These are phyloP conservation scores for Macrosteles quadrilineatus DNA, from an alignment of 1,140 invertebrate genomes.

Conservation along the genomic window DNA sequence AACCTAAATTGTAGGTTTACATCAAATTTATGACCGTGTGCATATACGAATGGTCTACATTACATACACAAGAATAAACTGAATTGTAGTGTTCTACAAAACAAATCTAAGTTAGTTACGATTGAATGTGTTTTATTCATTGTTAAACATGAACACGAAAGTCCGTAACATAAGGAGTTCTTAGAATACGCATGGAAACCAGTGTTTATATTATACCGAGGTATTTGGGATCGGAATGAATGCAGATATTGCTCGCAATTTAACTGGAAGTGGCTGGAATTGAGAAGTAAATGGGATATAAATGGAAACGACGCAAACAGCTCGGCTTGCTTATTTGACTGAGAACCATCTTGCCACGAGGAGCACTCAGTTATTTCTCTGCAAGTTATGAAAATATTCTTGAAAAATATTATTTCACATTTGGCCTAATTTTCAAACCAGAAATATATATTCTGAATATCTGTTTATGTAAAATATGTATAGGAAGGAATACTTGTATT, in stretches of 20 bases:
- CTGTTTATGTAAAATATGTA: not conserved
- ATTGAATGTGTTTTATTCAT: no score
- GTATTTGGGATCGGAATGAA: not conserved
- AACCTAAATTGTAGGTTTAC: no score
- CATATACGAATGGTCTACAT: no score
- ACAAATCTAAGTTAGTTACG: no score
- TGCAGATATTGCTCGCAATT: not conserved
- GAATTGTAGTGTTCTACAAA: no score
- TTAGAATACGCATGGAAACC: no score
- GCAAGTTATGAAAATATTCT: not conserved
- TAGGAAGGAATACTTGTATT: not conserved
- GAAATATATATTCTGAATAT: not conserved
- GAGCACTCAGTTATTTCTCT: not conserved
- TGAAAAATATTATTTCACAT: not conserved
- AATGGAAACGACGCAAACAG: constrained; percentile 11
- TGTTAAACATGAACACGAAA: no score
- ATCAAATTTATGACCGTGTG: no score
- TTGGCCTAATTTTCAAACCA: not conserved
- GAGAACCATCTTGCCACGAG: not conserved
- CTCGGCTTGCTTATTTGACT: not conserved
- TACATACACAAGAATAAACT: no score
- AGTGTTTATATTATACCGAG: no score
- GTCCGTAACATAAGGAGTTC: no score
- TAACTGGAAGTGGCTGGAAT: constrained; percentile 5
- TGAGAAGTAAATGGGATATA: constrained; percentile 14